Base-by-base conservation (phyloP, 2,113 vertebrate genomes). In the Nothobranchius furzeri region DNA sequence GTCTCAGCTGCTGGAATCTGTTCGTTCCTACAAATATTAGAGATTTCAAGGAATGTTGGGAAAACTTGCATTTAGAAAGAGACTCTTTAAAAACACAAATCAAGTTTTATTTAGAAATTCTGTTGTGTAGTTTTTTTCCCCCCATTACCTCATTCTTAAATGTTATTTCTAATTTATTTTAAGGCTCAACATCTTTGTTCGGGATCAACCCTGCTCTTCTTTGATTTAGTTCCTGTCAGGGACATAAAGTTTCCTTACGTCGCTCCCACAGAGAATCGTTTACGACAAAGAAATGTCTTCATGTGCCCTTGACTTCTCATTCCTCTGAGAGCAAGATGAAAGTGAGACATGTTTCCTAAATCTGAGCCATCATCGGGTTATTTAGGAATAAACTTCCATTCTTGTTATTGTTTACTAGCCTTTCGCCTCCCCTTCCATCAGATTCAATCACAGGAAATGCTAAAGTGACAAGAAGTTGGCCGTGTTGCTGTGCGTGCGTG, bases 391-490 rank as follows among this genome's bases (percentile, higher is more conserved):
- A 68, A 73, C 72, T 36, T 66, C 62, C 36, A 40, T 58, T 40
- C 12, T 20, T 60, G 36, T 73, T n/a, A 66, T 58, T 83, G 72
- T 83, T 76, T 59, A 75, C 49, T 43, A 54, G 12, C 56, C 40
- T 14, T 10, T 56, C 30, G 62, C 54, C 64, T 56, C 47, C 15
- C 68, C 13, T 24, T 69, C 50, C 40, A 71, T 71, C 55, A 2
- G 8, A 54, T 75, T 83, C 75, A 81, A 75, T 77, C 54, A 71
- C 75, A 81, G 82, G 86, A 88, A 88, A 68, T 60, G 51, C 69
- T 60, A 25, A 71, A 68, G 74, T 55, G 52, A 72, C 67, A 55
- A 68, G 53, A 59, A 52, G 56, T 48, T 50, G 63, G 72, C 46
- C 14, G 3, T 42, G 17, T 48, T 0, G 3, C 37, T 43, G 43